Evolutionary conservation across 2,113 vertebrate genomes (phyloP), one percentile per base, ranked within the genome.

Genomic region (Nannospalax galili): DNA sequence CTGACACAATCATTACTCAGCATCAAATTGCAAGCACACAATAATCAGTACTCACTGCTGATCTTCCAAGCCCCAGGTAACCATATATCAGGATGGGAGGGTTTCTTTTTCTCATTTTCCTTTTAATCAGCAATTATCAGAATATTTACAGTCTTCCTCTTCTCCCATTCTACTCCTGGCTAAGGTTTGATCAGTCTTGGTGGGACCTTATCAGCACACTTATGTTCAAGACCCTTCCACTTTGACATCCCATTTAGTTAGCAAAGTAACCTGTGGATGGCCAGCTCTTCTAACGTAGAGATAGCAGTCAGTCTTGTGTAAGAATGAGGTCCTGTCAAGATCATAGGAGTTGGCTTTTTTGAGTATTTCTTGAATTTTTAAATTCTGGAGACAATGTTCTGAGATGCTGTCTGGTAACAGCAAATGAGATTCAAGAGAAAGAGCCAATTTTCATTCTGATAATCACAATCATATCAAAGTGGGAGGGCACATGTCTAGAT

Each of bases 191-290:
- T 2, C 12, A 11, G 7, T 62, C 48, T 75, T 58, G 3, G 48
- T 19, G 15, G 30, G 40, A 58, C 7, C 2, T 30, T 10, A 79
- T 58, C 48, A 40, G 56, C 0, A 30, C 0, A 0, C 1, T 35
- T 10, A 0, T 3, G 3, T n/a, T n/a, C n/a, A n/a, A 62, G 32
- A 17, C 2, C 19, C 30, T 17, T 72, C 17, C 7, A 15, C 24
- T 14, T 4, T 88, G n/a, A 17, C 40, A 32, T 67, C 28, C 20
- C 77, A 16, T 40, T 88, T 84, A 79, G 20, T 17, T n/a, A 8
- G 5, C n/a, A 11, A 32, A n/a, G 74, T 28, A 19, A 85, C 22
- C 6, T 75, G 7, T 65, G 45, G 26, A 30, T 45, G 62, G 28
- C 81, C 16, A 42, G 28, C 30, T 65, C 35, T 11, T 37, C 35